A percentile compares a stretch with the other conserved stretches of the same genome.
Conservation (phyloP, 2,113 vertebrate genomes). For the Gymnorhina tibicen region DNA sequence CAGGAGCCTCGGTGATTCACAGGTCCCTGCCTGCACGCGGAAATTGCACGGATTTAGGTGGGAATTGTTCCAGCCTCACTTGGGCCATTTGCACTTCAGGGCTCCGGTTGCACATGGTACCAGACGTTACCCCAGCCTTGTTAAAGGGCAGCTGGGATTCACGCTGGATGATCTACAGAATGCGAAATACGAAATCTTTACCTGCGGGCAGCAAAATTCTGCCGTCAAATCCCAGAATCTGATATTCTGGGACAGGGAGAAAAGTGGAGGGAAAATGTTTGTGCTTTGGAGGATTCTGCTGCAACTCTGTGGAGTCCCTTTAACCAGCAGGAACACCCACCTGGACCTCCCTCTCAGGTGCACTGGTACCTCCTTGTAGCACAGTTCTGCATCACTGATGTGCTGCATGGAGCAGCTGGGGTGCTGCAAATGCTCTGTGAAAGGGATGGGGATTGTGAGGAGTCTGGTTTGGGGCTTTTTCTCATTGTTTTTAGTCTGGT, state of each 20-base stretch:
- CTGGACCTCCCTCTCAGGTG: background rate
- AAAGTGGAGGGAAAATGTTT: background rate
- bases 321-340: background rate
- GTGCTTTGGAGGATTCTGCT: background rate
- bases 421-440: background rate
- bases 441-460: background rate
- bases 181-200: background rate
- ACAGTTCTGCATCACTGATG: background rate
- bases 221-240: background rate
- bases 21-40: background rate
- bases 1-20: background rate
- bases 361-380: background rate
- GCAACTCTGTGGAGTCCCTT: background rate
- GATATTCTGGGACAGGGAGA: background rate
- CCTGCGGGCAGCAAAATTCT: background rate
- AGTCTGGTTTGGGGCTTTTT: background rate
- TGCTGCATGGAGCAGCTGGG: background rate
- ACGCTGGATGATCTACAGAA: background rate
- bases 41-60: accelerated
- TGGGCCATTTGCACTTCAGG: background rate
- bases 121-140: background rate
- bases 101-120: background rate
- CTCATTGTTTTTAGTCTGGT: background rate
- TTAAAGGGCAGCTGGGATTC: background rate
- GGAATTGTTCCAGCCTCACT: background rate